Percentiles rank a stretch among this genome's conserved stretches.
Conservation (phyloP, 1,140 invertebrate species). For the Solenopsis invicta region DNA sequence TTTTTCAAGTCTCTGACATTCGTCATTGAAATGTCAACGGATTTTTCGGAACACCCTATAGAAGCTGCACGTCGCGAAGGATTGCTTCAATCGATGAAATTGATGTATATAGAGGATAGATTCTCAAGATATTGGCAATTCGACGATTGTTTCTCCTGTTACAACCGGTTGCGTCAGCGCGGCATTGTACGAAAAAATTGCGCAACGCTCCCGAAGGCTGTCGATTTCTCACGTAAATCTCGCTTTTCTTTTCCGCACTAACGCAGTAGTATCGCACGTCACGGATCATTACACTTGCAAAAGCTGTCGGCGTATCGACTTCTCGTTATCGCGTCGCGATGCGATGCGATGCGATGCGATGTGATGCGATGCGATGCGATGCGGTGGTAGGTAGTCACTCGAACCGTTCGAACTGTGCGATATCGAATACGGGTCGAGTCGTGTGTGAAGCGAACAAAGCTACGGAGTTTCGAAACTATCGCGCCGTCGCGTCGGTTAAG, state of each 20-base stretch:
- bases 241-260: neutral
- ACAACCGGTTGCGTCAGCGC: conserved; percentile 1
- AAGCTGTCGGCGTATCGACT: conserved; percentile 19
- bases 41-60: neutral
- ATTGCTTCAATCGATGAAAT: neutral
- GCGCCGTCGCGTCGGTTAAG: conserved; percentile 16
- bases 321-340: conserved; percentile 23
- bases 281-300: conserved; percentile 50
- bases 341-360: neutral
- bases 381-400: neutral
- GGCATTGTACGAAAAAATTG: conserved; percentile 41
- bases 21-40: neutral
- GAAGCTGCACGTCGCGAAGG: neutral
- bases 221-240: conserved; percentile 29
- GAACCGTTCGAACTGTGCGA: conserved; percentile 32
- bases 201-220: conserved; percentile 35
- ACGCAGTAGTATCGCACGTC: conserved; percentile 31
- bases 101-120: conserved; percentile 11
- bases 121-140: conserved; percentile 4
- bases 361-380: neutral
- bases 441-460: conserved; percentile 32
- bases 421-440: conserved; percentile 37
- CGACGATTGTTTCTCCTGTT: neutral
- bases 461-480: conserved; percentile 54
- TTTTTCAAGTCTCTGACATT: neutral